A percentile compares a stretch with the other conserved stretches of the same genome.
Conservation (phyloP, 2,113 vertebrate species). For the Calonectris borealis region DNA sequence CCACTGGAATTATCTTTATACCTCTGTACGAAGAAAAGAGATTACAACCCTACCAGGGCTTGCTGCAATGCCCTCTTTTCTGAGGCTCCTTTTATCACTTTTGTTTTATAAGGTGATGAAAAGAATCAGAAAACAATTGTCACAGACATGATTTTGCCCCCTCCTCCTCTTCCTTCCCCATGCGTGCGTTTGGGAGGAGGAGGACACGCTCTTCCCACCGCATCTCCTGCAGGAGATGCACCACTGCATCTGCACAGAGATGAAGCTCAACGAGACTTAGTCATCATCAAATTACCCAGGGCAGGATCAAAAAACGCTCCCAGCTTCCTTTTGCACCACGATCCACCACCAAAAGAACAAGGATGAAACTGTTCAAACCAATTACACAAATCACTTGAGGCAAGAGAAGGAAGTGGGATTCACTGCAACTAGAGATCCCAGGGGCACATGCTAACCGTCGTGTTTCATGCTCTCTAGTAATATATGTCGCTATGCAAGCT, state of each 20-base stretch:
- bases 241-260: neutral
- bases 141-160: neutral
- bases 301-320: neutral
- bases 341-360: neutral
- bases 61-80: conserved; percentile 47
- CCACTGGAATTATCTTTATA: conserved; percentile 70
- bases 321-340: neutral
- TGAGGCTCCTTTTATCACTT: neutral
- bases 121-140: conserved; percentile 4
- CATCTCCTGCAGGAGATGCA: neutral
- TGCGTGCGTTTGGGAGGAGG: neutral
- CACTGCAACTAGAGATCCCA: neutral
- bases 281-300: neutral
- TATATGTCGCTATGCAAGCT: neutral
- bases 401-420: neutral
- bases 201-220: neutral
- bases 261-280: neutral
- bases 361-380: conserved; percentile 15
- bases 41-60: conserved; percentile 57
- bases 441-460: neutral
- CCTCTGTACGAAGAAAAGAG: conserved; percentile 42
- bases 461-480: neutral
- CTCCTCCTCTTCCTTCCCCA: neutral
- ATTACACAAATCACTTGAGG: neutral
- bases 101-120: neutral